Percentiles rank a stretch among this genome's conserved stretches.
These are phyloP conservation scores for Synanceia verrucosa DNA, from an alignment of 2,797 vertebrate genomes.

Conservation along the genomic window DNA sequence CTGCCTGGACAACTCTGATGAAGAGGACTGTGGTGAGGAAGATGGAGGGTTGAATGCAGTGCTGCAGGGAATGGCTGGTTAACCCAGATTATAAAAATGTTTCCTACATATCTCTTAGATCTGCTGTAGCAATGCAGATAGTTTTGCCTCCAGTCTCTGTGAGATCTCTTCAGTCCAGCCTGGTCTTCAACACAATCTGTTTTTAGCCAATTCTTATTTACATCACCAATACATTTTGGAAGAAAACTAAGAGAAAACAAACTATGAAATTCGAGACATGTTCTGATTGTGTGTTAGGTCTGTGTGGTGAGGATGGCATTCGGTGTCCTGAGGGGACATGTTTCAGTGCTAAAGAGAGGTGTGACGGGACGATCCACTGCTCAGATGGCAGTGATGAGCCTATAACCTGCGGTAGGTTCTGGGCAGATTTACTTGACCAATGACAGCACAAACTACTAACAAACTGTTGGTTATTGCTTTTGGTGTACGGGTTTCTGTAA, in stretches of 20 bases:
- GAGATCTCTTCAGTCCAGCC: background rate
- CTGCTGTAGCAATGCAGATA: background rate
- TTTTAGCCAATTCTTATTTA: background rate
- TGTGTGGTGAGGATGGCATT: slow-evolving; percentile 59
- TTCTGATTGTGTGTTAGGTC: slow-evolving; percentile 43
- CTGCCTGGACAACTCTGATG: slow-evolving; percentile 89
- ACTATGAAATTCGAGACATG: no score
- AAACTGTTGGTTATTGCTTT: background rate
- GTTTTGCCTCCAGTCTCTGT: background rate
- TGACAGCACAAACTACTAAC: background rate
- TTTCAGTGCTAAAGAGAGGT: slow-evolving; percentile 80
- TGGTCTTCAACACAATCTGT: background rate
- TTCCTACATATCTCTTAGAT: background rate
- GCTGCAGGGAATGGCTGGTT: background rate
- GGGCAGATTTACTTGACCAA: background rate
- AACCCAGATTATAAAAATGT: background rate
- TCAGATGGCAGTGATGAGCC: slow-evolving; percentile 88
- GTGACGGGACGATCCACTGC: slow-evolving; percentile 84
- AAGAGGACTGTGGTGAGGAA: slow-evolving; percentile 82
- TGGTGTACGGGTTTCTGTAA: background rate
- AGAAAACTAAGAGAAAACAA: background rate
- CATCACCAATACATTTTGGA: background rate
- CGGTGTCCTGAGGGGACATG: slow-evolving; percentile 85
- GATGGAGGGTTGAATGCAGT: background rate
- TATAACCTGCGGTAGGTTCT: slow-evolving; percentile 75